Evolutionary conservation across 2,113 vertebrate genomes (phyloP).

Genomic region (Stegastes partitus): DNA sequence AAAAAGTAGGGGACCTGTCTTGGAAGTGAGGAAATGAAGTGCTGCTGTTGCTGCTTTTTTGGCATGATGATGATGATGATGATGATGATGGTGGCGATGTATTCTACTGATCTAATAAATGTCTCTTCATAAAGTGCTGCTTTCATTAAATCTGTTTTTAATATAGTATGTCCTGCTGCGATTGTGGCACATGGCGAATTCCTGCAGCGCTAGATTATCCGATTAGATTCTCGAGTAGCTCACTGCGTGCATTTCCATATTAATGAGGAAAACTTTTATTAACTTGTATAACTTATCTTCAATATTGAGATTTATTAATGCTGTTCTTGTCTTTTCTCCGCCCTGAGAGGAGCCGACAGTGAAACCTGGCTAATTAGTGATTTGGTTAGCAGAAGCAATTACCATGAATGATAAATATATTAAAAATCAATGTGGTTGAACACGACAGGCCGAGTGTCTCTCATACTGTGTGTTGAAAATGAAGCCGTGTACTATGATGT

Average conservation of each 20-base stretch:
- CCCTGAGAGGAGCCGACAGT: constrained; percentile 4
- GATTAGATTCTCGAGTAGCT: constrained; percentile 26
- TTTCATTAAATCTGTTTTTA: constrained; percentile 75
- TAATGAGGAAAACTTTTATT: constrained; percentile 19
- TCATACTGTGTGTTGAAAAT: constrained; percentile 16
- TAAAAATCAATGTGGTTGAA: constrained; percentile 6
- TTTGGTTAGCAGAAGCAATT: constrained; percentile 15
- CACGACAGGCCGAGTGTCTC: background rate
- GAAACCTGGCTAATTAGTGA: background rate
- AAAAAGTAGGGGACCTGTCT: constrained; percentile 36
- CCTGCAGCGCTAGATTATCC: constrained; percentile 25
- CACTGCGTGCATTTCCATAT: background rate
- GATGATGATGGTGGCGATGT: constrained; percentile 88
- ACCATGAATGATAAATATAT: constrained; percentile 14
- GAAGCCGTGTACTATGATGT: constrained; percentile 17
- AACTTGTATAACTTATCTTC: background rate
- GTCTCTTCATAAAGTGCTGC: constrained; percentile 92
- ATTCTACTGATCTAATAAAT: constrained; percentile 98
- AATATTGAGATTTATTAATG: background rate
- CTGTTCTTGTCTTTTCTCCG: background rate
- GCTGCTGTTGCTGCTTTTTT: constrained; percentile 91
- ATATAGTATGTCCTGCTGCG: constrained; percentile 13
- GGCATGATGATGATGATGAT: constrained; percentile 90
- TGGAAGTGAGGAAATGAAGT: constrained; percentile 79
- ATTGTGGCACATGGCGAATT: constrained; percentile 12